Conservation (phyloP, 1,140 invertebrate species). For the Kradibia gibbosae region DNA sequence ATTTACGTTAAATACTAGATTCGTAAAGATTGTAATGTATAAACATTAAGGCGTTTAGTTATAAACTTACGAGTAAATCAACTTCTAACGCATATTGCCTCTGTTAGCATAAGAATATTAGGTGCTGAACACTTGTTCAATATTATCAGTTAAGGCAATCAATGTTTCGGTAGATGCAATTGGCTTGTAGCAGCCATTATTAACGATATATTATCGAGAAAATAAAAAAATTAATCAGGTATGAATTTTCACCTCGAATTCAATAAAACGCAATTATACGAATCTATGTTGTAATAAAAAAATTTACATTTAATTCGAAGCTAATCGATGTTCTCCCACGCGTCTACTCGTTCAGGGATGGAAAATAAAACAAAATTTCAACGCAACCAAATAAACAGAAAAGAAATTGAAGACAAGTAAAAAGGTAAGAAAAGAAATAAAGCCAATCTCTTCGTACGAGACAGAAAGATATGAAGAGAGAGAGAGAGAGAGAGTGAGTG, state of each 20-base stretch:
- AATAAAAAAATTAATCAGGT: background rate
- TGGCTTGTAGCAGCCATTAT: no score
- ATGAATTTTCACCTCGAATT: background rate
- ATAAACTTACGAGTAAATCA: no score
- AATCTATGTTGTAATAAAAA: conserved; percentile 35
- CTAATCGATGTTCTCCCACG: conserved; percentile 51
- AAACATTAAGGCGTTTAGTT: no score
- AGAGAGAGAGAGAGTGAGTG: conserved; percentile 23
- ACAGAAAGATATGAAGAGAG: conserved; percentile 11
- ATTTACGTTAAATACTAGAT: no score
- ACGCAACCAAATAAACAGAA: conserved; percentile 13
- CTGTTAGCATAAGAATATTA: no score
- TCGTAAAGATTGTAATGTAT: no score
- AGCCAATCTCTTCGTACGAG: conserved; percentile 12
- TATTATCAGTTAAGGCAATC: no score
- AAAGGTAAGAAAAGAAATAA: conserved; percentile 30
- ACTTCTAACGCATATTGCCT: no score
- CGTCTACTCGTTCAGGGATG: conserved; percentile 22
- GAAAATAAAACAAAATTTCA: conserved; percentile 28
- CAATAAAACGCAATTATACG: background rate
- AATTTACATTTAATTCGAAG: conserved; percentile 38
- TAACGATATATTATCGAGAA: no score
- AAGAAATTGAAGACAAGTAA: conserved; percentile 8
- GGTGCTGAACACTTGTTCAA: no score
- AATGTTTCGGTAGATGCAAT: no score